Evolutionary conservation across 1,140 invertebrate genomes (phyloP), one percentile per base, ranked within the genome.

Genomic region (Eumeta japonica): DNA sequence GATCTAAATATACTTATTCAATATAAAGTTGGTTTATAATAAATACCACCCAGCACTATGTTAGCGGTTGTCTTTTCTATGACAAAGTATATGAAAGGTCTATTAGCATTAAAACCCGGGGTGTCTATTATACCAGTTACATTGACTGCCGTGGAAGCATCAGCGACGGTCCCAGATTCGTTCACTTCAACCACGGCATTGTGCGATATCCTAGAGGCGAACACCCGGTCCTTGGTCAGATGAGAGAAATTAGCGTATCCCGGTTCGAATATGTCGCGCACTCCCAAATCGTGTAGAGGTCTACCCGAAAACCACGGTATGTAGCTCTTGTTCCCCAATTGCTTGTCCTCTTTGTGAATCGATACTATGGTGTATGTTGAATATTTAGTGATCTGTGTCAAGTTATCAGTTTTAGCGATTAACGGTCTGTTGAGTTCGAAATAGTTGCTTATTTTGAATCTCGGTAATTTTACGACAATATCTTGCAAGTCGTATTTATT

Each of bases 181-280:
- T 87, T 84, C 0, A 92, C 84, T 55, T 89, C 83, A 51, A 93
- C 87, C 52, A 84, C 86, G 10, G 87, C 84, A 51, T 88, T 87
- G 52, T 92, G 90, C 10, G 90, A 56, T 12, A 76, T 77, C 43
- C 56, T 73, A 48, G 56, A 88, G 55, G 78, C 73, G 57, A 52
- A 87, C 36, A 82, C 59, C 20, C 64, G 52, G 35, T 81, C 63
- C 7, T 75, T 56, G 1, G 81, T 65, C 20, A 90, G 82, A 12
- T 79, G 78, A 4, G 80, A 68, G 3, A 92, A 78, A 53, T 86
- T 81, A 0, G 88, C 83, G 9, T 43, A 50, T 1, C 59, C 47
- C 3, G 72, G 44, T 38, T 77, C 62, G 54, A 93, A 92, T 19
- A 90, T 66, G 42, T 88, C 81, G n/a, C 55, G 61, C 1, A 92